Conservation (phyloP, 2,797 vertebrate species). For the Phrynocephalus vlangalii region DNA sequence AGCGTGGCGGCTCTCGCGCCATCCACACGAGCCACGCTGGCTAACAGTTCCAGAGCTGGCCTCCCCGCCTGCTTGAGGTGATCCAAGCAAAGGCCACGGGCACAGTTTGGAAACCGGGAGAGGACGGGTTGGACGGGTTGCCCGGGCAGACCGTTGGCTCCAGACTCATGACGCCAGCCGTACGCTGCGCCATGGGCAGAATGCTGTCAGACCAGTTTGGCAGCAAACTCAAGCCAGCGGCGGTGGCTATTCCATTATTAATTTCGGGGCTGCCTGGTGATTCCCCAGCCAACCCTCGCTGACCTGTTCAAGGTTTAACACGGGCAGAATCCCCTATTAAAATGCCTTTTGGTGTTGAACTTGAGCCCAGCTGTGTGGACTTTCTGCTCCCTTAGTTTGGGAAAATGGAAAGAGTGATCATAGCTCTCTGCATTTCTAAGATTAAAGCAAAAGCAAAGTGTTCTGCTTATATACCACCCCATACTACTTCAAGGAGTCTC, state of each 20-base stretch:
- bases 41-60: neutral
- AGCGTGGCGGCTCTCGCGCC: neutral
- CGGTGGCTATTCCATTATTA: neutral
- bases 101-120: neutral
- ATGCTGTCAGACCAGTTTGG: constrained; percentile 15
- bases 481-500: too few relatives aligned
- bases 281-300: neutral
- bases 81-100: neutral
- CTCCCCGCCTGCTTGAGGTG: accelerated
- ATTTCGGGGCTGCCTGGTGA: accelerated
- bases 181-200: neutral
- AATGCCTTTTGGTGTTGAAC: neutral
- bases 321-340: neutral
- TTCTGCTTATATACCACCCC: too few relatives aligned
- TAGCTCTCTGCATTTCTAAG: too few relatives aligned
- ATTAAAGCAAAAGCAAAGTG: too few relatives aligned
- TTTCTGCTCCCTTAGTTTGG: too few relatives aligned
- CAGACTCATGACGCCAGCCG: accelerated
- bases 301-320: accelerated
- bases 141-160: neutral
- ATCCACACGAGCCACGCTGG: neutral
- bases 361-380: neutral
- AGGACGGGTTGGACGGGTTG: accelerated
- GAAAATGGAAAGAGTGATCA: neutral
- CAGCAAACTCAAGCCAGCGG: neutral